Conservation (phyloP, 2,797 vertebrate genomes). For the Thamnophis elegans region DNA sequence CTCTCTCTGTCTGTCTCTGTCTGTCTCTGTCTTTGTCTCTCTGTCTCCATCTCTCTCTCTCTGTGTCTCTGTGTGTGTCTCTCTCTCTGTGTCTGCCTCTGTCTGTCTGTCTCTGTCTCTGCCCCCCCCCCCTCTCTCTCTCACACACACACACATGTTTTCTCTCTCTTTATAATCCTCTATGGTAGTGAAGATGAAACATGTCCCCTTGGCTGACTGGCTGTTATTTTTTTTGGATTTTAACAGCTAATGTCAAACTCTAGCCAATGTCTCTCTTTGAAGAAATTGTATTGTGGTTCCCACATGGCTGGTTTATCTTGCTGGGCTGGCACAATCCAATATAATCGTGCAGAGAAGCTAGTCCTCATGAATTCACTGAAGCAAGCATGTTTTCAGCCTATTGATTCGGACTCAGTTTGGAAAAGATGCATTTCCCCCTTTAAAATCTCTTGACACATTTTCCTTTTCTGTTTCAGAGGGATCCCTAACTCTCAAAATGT, state of each 20-base stretch:
- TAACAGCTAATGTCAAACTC: not conserved
- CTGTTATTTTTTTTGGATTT: too few relatives aligned
- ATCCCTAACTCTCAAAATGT: constrained; percentile 32
- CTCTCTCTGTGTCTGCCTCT: too few relatives aligned
- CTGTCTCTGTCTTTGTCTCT: too few relatives aligned
- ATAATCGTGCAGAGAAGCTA: not conserved
- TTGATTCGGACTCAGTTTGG: not conserved
- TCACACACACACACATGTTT: too few relatives aligned
- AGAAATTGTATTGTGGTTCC: not conserved
- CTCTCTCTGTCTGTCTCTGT: too few relatives aligned
- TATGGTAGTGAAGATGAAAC: not conserved
- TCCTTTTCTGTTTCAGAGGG: constrained; percentile 40
- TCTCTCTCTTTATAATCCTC: not conserved
- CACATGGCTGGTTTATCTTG: not conserved
- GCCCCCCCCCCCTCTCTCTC: too few relatives aligned
- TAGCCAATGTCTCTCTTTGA: not conserved
- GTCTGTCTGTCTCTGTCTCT: too few relatives aligned
- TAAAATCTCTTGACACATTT: constrained; percentile 17
- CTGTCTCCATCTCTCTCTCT: too few relatives aligned
- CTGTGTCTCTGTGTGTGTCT: too few relatives aligned
- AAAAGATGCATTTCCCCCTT: not conserved
- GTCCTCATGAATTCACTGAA: not conserved
- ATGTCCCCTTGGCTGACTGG: not conserved
- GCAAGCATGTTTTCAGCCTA: not conserved
- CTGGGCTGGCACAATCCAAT: not conserved